Evolutionary conservation across 2,113 vertebrate species (phyloP).

Genomic region (Salvator merianae): DNA sequence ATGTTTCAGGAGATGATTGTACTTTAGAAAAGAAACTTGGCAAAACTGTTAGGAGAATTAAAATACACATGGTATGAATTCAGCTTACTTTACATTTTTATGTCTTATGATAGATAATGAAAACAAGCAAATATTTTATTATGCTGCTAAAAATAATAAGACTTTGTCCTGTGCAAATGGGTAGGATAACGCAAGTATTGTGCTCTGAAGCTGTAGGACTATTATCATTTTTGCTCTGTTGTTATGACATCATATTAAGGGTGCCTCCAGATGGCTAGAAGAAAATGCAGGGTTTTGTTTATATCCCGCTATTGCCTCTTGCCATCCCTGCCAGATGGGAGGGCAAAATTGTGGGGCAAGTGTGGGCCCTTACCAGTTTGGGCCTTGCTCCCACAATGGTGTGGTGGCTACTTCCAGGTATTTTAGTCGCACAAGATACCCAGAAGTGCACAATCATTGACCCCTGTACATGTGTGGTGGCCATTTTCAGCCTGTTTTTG

Average conservation of each 20-base stretch:
- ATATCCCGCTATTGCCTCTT: too few relatives aligned
- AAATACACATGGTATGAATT: not conserved
- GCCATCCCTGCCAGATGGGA: too few relatives aligned
- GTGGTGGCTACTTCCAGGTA: too few relatives aligned
- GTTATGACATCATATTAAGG: not conserved
- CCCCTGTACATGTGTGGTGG: too few relatives aligned
- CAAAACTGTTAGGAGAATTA: conserved; percentile 35
- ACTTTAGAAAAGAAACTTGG: conserved; percentile 35
- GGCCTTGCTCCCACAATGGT: too few relatives aligned
- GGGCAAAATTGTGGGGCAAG: too few relatives aligned
- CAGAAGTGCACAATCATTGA: too few relatives aligned
- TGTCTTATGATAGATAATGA: conserved; percentile 33
- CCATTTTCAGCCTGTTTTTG: too few relatives aligned
- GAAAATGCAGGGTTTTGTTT: too few relatives aligned
- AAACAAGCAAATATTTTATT: not conserved
- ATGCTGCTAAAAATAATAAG: conserved; percentile 19
- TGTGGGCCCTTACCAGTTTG: too few relatives aligned
- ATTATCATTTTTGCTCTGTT: not conserved
- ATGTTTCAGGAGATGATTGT: conserved; percentile 35
- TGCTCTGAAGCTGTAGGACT: not conserved
- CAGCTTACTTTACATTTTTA: conserved; percentile 37
- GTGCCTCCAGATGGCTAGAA: too few relatives aligned
- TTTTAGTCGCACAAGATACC: too few relatives aligned
- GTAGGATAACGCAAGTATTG: not conserved
- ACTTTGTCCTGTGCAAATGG: not conserved